A percentile compares a stretch with the other conserved stretches of the same genome.
Evolutionary conservation across 2,113 vertebrate genomes (phyloP).

Genomic region (Spea bombifrons): DNA sequence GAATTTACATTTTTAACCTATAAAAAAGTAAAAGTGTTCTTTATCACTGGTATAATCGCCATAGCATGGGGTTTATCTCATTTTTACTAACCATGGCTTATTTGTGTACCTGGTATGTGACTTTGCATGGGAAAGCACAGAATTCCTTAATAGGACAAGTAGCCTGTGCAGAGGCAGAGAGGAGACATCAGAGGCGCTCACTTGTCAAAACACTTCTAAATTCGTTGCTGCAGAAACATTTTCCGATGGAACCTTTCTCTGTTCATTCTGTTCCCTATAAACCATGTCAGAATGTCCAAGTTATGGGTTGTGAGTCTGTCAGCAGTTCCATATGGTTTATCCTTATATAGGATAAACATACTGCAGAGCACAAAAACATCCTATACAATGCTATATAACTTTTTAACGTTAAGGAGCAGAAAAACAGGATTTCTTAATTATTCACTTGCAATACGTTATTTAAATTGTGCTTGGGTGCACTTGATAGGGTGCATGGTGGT

Average conservation of each 20-base stretch:
- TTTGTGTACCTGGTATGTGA: conserved; percentile 48
- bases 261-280: conserved; percentile 32
- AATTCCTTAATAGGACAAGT: conserved; percentile 48
- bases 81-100: conserved; percentile 33
- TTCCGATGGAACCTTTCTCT: conserved; percentile 38
- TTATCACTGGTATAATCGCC: too few species aligned
- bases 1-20: too few species aligned
- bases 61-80: background rate
- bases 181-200: conserved; percentile 43
- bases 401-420: too few species aligned
- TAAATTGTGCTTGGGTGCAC: too few species aligned
- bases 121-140: conserved; percentile 40
- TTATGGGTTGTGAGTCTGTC: conserved; percentile 16
- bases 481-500: background rate
- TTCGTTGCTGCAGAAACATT: conserved; percentile 37
- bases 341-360: conserved; percentile 23
- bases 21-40: too few species aligned
- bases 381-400: background rate
- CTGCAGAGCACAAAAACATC: background rate
- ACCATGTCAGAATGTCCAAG: conserved; percentile 24
- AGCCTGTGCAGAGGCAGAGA: conserved; percentile 19
- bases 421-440: too few species aligned
- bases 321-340: conserved; percentile 10
- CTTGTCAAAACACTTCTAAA: conserved; percentile 48
- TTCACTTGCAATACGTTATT: too few species aligned